Percentiles rank a stretch among this genome's conserved stretches.
These are phyloP conservation scores for Ophion costatus DNA, from an alignment of 2,888 invertebrate genomes.

Conservation along the genomic window DNA sequence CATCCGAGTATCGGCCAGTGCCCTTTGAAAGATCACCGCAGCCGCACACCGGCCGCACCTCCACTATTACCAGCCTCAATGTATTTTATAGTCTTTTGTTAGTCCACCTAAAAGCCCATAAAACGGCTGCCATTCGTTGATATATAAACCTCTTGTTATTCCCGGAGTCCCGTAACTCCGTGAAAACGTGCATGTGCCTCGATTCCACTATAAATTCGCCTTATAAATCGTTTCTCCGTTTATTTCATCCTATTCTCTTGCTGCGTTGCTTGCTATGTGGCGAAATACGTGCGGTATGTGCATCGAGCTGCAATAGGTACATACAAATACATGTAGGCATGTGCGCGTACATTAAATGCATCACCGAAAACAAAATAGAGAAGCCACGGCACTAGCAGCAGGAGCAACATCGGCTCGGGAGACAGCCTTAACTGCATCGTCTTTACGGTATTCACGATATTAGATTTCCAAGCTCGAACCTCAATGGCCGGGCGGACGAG, in stretches of 20 bases:
- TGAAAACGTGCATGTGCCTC: slow-evolving; percentile 12
- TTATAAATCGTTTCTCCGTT: slow-evolving; percentile 14
- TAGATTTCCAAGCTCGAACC: slow-evolving; percentile 50
- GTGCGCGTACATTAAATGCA: neutral
- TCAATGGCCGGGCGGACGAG: slow-evolving; percentile 23
- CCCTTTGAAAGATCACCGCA: too few species aligned
- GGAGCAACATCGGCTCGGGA: slow-evolving; percentile 40
- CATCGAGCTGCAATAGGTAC: neutral
- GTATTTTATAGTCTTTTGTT: too few species aligned
- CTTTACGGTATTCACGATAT: slow-evolving; percentile 57
- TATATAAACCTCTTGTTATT: slow-evolving; percentile 6
- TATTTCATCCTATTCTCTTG: slow-evolving; percentile 24
- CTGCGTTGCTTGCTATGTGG: neutral
- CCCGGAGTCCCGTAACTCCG: neutral
- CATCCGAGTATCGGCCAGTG: too few species aligned
- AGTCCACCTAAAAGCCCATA: too few species aligned
- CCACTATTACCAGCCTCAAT: too few species aligned
- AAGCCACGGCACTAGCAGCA: slow-evolving; percentile 1
- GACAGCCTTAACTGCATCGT: slow-evolving; percentile 37
- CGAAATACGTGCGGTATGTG: slow-evolving; percentile 1
- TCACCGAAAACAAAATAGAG: slow-evolving; percentile 27
- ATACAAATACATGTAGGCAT: neutral
- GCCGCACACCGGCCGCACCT: too few species aligned
- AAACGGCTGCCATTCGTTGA: too few species aligned
- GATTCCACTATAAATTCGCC: slow-evolving; percentile 32